Percentiles rank a stretch among this genome's conserved stretches.
Conservation (phyloP, 2,888 invertebrate species). For the Phyto melanocephala region DNA sequence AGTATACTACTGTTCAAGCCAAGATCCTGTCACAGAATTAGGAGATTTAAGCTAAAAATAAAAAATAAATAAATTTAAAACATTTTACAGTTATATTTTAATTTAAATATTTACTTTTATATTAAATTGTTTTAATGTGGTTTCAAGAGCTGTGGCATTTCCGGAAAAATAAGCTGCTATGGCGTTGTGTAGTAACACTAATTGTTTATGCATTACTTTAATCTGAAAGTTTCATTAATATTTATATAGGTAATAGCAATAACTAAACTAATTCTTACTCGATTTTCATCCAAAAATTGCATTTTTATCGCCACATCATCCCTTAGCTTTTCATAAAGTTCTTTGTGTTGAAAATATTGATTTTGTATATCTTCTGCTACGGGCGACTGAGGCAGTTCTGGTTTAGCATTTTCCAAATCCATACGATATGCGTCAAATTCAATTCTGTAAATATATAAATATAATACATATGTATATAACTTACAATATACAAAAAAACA, state of each 20-base stretch:
- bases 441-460: slow-evolving; percentile 82
- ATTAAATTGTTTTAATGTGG: slow-evolving; percentile 96
- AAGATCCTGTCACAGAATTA: slow-evolving; percentile 87
- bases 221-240: slow-evolving; percentile 82
- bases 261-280: slow-evolving; percentile 82
- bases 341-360: slow-evolving; percentile 90
- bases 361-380: slow-evolving; percentile 89
- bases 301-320: slow-evolving; percentile 97
- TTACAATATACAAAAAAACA: too few species aligned
- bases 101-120: slow-evolving; percentile 83
- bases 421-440: slow-evolving; percentile 99
- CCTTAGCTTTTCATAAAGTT: slow-evolving; percentile 94
- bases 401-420: slow-evolving; percentile 91
- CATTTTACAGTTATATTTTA: background rate
- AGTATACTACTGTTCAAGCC: slow-evolving; percentile 86
- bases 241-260: background rate
- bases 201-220: slow-evolving; percentile 99
- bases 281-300: slow-evolving; percentile 97
- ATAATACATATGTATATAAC: too few species aligned
- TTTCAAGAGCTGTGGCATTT: slow-evolving; percentile 94
- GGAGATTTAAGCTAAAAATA: slow-evolving; percentile 82
- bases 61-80: background rate
- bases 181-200: slow-evolving; percentile 96
- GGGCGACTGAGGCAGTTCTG: slow-evolving; percentile 80
- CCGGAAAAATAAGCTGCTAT: slow-evolving; percentile 98